A percentile compares a stretch with the other conserved stretches of the same genome.
These are phyloP conservation scores for Chrysogorgia sp. DNA, from an alignment of 92 coral and sea anemone species.

Conservation along the genomic window DNA sequence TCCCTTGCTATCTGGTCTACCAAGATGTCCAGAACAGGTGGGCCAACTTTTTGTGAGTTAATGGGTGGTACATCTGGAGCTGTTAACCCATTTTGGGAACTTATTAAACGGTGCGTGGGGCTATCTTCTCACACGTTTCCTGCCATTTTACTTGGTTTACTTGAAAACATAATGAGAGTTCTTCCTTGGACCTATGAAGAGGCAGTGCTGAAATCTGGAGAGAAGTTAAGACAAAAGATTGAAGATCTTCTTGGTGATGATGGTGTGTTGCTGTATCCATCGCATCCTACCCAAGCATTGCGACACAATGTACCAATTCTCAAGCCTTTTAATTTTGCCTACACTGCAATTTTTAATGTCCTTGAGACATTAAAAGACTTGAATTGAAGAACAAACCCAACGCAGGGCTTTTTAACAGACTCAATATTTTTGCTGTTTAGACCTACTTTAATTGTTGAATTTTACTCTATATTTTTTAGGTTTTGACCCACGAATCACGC, in stretches of 20 bases:
- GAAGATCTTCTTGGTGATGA: constrained; percentile 79
- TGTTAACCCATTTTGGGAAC: constrained; percentile 84
- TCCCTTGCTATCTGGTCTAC: constrained; percentile 88
- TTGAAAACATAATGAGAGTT: constrained; percentile 75
- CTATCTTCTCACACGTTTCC: constrained; percentile 83
- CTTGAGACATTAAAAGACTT: too few relatives aligned
- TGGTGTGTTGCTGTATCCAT: constrained; percentile 86
- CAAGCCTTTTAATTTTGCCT: constrained; percentile 77
- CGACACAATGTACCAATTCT: constrained; percentile 79
- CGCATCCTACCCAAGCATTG: constrained; percentile 82
- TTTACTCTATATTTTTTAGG: too few relatives aligned
- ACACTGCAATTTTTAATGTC: constrained; percentile 95
- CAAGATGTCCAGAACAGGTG: constrained; percentile 85
- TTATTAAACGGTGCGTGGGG: constrained; percentile 77
- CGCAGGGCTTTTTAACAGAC: too few relatives aligned
- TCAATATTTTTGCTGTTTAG: too few relatives aligned
- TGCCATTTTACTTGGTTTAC: constrained; percentile 82
- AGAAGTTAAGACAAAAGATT: constrained; percentile 74
- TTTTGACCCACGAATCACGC: too few relatives aligned
- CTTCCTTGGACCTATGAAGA: constrained; percentile 72
- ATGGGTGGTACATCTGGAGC: constrained; percentile 66
- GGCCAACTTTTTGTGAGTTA: constrained; percentile 81
- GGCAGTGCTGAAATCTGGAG: constrained; percentile 65
- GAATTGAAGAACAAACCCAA: too few relatives aligned
- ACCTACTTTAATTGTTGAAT: too few relatives aligned